Evolutionary conservation across 2,888 invertebrate genomes (phyloP).

Genomic region (Acrobasis consociella): DNA sequence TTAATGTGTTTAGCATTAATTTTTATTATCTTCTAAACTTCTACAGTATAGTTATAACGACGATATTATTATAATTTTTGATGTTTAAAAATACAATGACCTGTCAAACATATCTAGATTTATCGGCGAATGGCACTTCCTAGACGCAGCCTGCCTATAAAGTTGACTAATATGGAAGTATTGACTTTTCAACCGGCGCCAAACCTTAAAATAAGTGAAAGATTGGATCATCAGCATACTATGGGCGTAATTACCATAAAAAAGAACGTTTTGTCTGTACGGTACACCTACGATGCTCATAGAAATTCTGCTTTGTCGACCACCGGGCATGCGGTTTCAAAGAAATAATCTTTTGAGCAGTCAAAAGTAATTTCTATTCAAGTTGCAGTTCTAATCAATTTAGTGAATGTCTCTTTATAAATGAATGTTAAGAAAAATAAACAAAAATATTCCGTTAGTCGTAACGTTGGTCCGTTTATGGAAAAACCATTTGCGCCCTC

Average conservation of each 20-base stretch:
- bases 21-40: too few relatives aligned
- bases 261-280: conserved; percentile 8
- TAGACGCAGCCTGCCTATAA: not conserved
- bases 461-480: too few relatives aligned
- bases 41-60: too few relatives aligned
- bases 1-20: too few relatives aligned
- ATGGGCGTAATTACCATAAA: conserved; percentile 21
- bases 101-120: not conserved
- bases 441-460: too few relatives aligned
- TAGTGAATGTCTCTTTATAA: too few relatives aligned
- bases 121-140: not conserved
- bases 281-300: conserved; percentile 16
- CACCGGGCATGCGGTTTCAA: not conserved
- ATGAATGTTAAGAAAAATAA: too few relatives aligned
- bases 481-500: too few relatives aligned
- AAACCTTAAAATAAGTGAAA: conserved; percentile 6
- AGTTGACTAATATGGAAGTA: not conserved
- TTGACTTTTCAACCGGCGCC: not conserved
- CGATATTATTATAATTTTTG: not conserved
- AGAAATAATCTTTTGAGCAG: not conserved
- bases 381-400: too few relatives aligned
- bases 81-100: not conserved
- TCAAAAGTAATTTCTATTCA: too few relatives aligned
- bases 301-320: conserved; percentile 26
- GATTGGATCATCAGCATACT: conserved; percentile 17